phyloP scores from a whole-genome alignment of 2,888 invertebrate species.

The Ptilodon capucinus region DNA sequence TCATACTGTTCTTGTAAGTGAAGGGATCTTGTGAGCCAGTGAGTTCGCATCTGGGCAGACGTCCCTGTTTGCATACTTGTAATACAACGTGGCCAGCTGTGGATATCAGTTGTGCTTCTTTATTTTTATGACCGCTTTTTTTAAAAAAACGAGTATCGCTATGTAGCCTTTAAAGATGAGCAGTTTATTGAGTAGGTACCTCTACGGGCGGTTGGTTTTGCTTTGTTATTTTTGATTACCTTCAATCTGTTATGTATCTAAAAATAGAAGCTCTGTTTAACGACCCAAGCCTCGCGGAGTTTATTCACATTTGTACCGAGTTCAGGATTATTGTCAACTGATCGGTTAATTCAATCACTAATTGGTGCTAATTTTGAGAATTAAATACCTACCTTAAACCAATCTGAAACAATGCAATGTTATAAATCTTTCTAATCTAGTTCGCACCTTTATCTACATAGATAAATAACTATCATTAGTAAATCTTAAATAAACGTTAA shows the following conservation, averaged over 20 bases:
- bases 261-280: neutral
- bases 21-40: slow-evolving; percentile 31
- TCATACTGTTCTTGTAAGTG: slow-evolving; percentile 2
- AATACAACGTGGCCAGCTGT: slow-evolving; percentile 61
- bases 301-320: neutral
- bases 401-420: too few relatives aligned
- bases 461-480: too few relatives aligned
- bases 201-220: neutral
- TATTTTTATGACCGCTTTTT: slow-evolving; percentile 49
- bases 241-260: too few relatives aligned
- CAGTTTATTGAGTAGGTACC: neutral
- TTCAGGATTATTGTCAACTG: neutral
- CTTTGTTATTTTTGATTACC: neutral
- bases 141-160: slow-evolving; percentile 26
- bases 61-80: slow-evolving; percentile 53
- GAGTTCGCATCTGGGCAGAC: slow-evolving; percentile 44
- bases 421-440: too few relatives aligned
- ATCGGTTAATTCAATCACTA: too few relatives aligned
- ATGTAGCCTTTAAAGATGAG: neutral
- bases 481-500: too few relatives aligned
- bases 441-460: too few relatives aligned
- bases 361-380: too few relatives aligned
- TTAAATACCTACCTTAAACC: too few relatives aligned
- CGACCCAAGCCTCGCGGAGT: neutral
- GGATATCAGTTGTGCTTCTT: slow-evolving; percentile 44